Conservation (phyloP, 2,797 vertebrate species). For the Mormyrus hasselquistii region DNA sequence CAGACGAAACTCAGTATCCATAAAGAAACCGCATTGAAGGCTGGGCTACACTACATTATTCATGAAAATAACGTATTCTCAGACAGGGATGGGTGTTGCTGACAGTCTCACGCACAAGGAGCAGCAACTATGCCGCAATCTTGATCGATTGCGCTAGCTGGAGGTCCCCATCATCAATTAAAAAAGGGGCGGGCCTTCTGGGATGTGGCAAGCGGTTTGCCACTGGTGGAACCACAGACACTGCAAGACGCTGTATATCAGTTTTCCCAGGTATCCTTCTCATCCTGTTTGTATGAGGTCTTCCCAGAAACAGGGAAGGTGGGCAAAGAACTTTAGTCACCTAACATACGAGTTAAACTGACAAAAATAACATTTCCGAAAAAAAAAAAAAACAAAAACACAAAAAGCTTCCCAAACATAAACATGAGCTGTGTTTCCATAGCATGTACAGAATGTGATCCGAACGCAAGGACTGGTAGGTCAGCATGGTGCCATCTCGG, state of each 20-base stretch:
- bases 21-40: not conserved
- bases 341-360: not conserved
- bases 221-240: not conserved
- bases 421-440: not conserved
- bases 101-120: not conserved
- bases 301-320: not conserved
- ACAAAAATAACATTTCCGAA: not conserved
- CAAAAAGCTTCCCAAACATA: not conserved
- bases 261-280: not conserved
- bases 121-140: not conserved
- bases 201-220: not conserved
- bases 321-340: constrained; percentile 1
- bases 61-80: not conserved
- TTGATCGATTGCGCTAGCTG: not conserved
- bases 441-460: not conserved
- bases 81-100: not conserved
- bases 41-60: not conserved
- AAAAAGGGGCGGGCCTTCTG: not conserved
- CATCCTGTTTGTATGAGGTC: not conserved
- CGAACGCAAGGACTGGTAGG: not conserved
- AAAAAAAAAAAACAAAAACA: not conserved
- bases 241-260: not conserved
- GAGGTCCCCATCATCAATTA: not conserved
- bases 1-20: not conserved
- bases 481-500: not conserved